These are phyloP conservation scores for Allygus modestus DNA, from an alignment of 2,888 invertebrate genomes.

Conservation along the genomic window DNA sequence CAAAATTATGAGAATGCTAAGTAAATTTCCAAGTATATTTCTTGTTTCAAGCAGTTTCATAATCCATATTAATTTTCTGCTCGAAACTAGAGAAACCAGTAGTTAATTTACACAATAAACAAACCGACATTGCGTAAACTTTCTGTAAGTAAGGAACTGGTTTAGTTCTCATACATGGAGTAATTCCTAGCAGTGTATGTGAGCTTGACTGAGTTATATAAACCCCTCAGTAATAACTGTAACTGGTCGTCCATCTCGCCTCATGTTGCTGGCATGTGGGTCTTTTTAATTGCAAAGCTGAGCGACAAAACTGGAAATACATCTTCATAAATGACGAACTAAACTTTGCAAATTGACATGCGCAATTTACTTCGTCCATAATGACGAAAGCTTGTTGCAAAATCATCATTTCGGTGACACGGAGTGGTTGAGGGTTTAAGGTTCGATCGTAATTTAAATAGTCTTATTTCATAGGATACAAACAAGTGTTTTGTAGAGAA, in stretches of 20 bases:
- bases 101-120: background rate
- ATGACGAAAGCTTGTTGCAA: no score
- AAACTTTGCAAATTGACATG: background rate
- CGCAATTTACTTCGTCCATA: background rate
- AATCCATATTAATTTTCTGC: no score
- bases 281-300: background rate
- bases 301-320: background rate
- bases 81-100: no score
- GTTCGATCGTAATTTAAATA: no score
- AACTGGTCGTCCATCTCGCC: no score
- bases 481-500: no score
- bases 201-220: background rate
- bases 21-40: no score
- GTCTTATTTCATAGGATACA: no score
- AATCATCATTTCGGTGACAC: no score
- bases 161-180: background rate
- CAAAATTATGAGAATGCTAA: no score
- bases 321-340: background rate
- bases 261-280: background rate
- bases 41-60: no score
- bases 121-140: background rate
- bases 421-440: no score
- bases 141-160: background rate
- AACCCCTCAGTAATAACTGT: background rate
- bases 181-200: background rate